A percentile compares a stretch with the other conserved stretches of the same genome.
phyloP scores from a whole-genome alignment of 2,797 vertebrate genomes.

The Acipenser transmontanus region DNA sequence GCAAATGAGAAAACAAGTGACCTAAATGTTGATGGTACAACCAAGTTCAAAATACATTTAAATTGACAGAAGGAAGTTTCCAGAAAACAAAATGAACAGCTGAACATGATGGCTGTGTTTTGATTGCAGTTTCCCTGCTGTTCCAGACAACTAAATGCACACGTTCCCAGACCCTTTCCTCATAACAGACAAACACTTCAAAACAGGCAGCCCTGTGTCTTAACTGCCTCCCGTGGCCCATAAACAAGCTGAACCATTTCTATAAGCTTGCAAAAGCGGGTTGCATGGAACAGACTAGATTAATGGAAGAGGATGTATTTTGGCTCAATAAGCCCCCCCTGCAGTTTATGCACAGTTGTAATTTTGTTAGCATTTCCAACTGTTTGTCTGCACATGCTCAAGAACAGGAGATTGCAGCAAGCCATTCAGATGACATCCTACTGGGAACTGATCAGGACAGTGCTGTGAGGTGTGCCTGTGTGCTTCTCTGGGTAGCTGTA shows the following conservation, averaged over 20 bases:
- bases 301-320: background rate
- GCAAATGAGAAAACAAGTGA: no score
- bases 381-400: background rate
- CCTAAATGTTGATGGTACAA: no score
- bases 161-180: background rate
- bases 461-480: conserved; percentile 7
- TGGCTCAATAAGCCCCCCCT: background rate
- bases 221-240: no score
- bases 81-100: background rate
- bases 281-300: background rate
- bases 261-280: background rate
- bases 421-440: background rate
- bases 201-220: no score
- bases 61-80: background rate
- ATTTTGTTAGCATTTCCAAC: background rate
- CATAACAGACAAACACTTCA: background rate
- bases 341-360: background rate
- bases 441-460: conserved; percentile 2
- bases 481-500: conserved; percentile 6
- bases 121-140: background rate
- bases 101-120: conserved; percentile 1
- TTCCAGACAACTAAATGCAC: background rate
- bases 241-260: background rate
- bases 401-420: background rate
- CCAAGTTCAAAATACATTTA: no score